These are phyloP conservation scores for Actinopyga echinites DNA, from an alignment of 53 echinoderm and acorn worm genomes.

Conservation along the genomic window DNA sequence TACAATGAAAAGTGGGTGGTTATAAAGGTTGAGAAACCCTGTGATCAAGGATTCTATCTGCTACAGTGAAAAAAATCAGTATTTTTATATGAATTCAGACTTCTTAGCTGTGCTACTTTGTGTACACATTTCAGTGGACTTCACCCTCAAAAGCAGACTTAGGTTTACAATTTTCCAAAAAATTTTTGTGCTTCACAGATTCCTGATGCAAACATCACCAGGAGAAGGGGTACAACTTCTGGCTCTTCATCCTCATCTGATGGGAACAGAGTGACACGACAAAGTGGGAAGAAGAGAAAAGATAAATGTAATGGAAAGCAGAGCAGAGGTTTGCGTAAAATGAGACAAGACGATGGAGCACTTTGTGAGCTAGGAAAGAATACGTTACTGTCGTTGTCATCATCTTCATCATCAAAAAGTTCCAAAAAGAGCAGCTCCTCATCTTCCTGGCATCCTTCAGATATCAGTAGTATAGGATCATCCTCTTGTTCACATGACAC, in stretches of 20 bases:
- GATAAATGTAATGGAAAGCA: slow-evolving; percentile 29
- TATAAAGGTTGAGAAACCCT: too few species aligned
- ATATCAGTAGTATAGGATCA: too few species aligned
- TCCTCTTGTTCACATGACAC: too few species aligned
- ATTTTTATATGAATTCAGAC: too few species aligned
- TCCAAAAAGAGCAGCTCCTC: background rate
- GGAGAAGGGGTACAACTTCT: background rate
- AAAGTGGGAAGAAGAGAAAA: slow-evolving; percentile 16
- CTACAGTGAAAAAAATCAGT: too few species aligned
- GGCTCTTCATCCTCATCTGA: background rate
- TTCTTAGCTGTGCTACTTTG: too few species aligned
- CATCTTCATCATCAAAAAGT: background rate
- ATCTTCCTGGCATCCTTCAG: slow-evolving; percentile 16
- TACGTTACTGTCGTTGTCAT: background rate
- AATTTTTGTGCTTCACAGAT: background rate
- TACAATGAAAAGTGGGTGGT: too few species aligned
- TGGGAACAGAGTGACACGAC: background rate
- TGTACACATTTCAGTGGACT: too few species aligned
- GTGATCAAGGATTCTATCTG: too few species aligned
- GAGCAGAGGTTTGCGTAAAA: slow-evolving; percentile 44
- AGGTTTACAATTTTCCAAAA: background rate
- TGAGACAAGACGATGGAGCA: slow-evolving; percentile 21
- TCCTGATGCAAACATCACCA: slow-evolving; percentile 1
- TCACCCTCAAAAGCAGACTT: too few species aligned
- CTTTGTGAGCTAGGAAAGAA: background rate